Evolutionary conservation across 2,888 invertebrate species (phyloP), one percentile per base, ranked within the genome.

Genomic region (Platycheirus rosarum): DNA sequence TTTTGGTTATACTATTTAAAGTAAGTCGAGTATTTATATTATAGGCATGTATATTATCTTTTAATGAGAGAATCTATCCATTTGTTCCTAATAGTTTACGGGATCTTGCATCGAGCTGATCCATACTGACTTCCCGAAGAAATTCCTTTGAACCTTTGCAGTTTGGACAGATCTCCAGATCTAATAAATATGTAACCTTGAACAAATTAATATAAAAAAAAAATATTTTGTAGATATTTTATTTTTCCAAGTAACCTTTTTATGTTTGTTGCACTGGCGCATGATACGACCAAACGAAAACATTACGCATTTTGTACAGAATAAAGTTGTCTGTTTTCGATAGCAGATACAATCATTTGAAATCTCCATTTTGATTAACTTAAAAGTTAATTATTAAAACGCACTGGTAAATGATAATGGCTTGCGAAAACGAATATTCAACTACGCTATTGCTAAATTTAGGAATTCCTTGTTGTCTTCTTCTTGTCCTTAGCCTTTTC

Each of bases 111-210:
- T 68, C 18, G 14, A 46, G 16, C 13, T 68, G 35, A 51, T 75
- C 68, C 14, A 62, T 18, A 53, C 53, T 53, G 23, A 75, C 29
- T 68, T 75, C 75, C 2, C 60, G 68, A 1, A 75, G 35, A 13
- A 51, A 44, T 8, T 75, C 75, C 8, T 53, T 68, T 0, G 68
- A 46, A 16, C 18, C 32, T n/a, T 60, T 68, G 68, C 75, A 75
- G 37, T 49, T 57, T 13, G 75, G 68, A 37, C 68, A 75, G 42
- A 68, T 60, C 35, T 51, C 60, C 2, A 75, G 13, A 62, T 75
- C 75, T 68, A 75, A 68, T 37, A 75, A 29, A 53, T 42, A 75
- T 53, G 57, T 68, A 1, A 75, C 68, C 75, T 75, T n/a, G n/a
- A n/a, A n/a, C n/a, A n/a, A n/a, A n/a, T n/a, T n/a, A n/a, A n/a